Evolutionary conservation across 2,113 vertebrate species (phyloP).

Genomic region (Callorhinus ursinus): DNA sequence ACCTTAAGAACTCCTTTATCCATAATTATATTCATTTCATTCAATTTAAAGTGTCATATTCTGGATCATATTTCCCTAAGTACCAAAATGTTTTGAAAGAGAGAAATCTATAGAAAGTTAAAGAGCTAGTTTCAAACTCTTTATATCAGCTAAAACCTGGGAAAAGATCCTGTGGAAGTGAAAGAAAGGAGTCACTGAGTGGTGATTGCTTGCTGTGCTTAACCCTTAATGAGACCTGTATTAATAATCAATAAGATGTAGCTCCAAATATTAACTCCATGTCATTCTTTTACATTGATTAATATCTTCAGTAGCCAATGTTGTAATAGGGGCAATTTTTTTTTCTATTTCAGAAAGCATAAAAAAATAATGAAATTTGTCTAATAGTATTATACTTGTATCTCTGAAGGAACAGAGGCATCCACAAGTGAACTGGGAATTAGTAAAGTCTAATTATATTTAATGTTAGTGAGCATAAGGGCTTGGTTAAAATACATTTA

Average conservation of each 20-base stretch:
- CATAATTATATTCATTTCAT: background rate
- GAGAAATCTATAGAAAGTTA: background rate
- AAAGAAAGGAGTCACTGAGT: background rate
- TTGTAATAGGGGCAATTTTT: background rate
- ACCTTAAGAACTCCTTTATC: background rate
- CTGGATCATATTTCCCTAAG: background rate
- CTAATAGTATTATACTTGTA: background rate
- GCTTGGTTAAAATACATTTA: background rate
- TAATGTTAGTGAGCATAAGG: background rate
- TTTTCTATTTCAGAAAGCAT: background rate
- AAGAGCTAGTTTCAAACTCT: background rate
- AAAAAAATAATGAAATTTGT: slow-evolving; percentile 2
- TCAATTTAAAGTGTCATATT: background rate
- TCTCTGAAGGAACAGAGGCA: background rate
- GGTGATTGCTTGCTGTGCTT: background rate
- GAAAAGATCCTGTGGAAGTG: background rate
- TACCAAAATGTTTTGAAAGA: background rate
- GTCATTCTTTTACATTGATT: background rate
- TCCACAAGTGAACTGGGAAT: background rate
- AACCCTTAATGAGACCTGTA: background rate
- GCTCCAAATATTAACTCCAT: background rate
- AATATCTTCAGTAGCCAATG: background rate
- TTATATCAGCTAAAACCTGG: background rate
- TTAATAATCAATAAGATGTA: background rate
- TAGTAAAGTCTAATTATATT: background rate